Conservation (phyloP, 2,888 invertebrate genomes). For the Norana najaformis region DNA sequence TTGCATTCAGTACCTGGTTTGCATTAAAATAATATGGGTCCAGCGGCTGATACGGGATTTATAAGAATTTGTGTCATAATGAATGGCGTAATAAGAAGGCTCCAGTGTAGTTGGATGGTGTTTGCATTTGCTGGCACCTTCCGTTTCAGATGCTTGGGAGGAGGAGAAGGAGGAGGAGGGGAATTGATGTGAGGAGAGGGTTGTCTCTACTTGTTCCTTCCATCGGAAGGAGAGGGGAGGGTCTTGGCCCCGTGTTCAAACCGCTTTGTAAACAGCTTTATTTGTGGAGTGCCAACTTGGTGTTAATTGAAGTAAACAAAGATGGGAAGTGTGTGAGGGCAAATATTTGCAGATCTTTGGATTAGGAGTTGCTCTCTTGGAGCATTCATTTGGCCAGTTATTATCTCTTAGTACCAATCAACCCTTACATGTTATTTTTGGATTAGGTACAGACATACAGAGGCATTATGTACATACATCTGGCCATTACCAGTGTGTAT, state of each 20-base stretch:
- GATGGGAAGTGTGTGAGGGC: not conserved
- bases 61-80: not conserved
- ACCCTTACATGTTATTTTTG: not conserved
- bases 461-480: no score
- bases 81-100: not conserved
- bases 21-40: no score
- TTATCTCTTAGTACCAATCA: not conserved
- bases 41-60: not conserved
- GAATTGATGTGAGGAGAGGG: not conserved
- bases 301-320: constrained; percentile 13
- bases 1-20: not conserved
- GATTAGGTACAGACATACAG: not conserved
- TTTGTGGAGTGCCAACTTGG: not conserved
- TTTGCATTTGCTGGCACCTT: not conserved
- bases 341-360: not conserved
- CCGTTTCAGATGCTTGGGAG: not conserved
- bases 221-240: not conserved
- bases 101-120: not conserved
- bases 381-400: not conserved
- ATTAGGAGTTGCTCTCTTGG: not conserved
- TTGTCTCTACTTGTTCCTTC: constrained; percentile 13
- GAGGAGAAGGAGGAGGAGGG: not conserved
- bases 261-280: constrained; percentile 1
- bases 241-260: not conserved
- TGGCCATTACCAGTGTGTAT: no score